Evolutionary conservation across 1,140 invertebrate genomes (phyloP).

Genomic region (Lutraria rhynchaena): DNA sequence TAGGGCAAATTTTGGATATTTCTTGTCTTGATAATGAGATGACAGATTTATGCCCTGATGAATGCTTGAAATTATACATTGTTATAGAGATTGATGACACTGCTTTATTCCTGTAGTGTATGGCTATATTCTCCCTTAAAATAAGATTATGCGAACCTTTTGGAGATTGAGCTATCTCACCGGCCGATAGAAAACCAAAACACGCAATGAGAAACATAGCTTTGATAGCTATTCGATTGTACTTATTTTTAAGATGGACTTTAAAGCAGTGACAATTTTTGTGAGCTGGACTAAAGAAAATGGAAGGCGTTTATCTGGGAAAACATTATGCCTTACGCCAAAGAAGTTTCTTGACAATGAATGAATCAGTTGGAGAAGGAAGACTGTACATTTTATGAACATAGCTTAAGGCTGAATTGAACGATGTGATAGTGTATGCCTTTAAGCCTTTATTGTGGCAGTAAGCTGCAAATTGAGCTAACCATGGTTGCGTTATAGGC

Average conservation of each 20-base stretch:
- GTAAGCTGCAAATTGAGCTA: slow-evolving; percentile 27
- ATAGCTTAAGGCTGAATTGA: slow-evolving; percentile 16
- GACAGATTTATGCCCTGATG: neutral
- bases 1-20: neutral
- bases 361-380: slow-evolving; percentile 12
- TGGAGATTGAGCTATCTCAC: neutral
- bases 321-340: neutral
- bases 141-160: neutral
- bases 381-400: slow-evolving; percentile 28
- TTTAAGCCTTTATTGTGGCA: slow-evolving; percentile 8
- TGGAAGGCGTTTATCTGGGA: neutral
- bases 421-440: slow-evolving; percentile 26
- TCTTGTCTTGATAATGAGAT: neutral
- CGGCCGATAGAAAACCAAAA: slow-evolving; percentile 18
- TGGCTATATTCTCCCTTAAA: neutral
- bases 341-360: slow-evolving; percentile 35
- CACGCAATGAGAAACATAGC: neutral
- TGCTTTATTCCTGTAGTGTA: neutral
- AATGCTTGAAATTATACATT: slow-evolving; percentile 26
- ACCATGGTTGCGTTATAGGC: neutral
- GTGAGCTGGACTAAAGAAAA: slow-evolving; percentile 4
- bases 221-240: neutral
- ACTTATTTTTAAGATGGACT: neutral
- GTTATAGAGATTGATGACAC: neutral
- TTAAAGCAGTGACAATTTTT: neutral